Conservation (phyloP, 2,888 invertebrate genomes). For the Chaetoderma sp. region DNA sequence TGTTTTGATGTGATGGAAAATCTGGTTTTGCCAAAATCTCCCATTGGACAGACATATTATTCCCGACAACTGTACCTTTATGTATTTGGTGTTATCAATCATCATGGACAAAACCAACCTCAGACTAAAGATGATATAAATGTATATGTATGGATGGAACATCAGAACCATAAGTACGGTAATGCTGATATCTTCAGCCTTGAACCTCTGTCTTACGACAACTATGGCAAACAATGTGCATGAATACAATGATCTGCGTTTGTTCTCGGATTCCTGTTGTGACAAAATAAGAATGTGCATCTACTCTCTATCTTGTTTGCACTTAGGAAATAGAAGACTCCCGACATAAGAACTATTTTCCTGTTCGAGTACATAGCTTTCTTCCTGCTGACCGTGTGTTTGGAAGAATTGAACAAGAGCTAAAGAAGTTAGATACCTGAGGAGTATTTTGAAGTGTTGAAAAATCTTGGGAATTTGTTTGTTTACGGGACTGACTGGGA, state of each 20-base stretch:
- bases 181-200: neutral
- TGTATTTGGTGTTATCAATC: neutral
- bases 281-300: neutral
- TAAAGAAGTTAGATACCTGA: constrained; percentile 3
- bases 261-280: neutral
- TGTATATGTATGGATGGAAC: neutral
- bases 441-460: neutral
- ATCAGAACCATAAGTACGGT: neutral
- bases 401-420: constrained; percentile 4
- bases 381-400: constrained; percentile 11
- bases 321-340: neutral
- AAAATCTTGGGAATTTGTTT: neutral
- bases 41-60: constrained; percentile 11
- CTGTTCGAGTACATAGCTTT: constrained; percentile 5
- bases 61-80: constrained; percentile 12
- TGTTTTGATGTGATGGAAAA: constrained; percentile 29
- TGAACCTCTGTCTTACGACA: no score
- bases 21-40: constrained; percentile 16
- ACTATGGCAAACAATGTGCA: neutral
- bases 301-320: neutral
- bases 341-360: neutral
- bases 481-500: neutral
- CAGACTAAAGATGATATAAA: neutral
- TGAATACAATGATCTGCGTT: no score
- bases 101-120: neutral